A percentile compares a stretch with the other conserved stretches of the same genome.
phyloP scores from a whole-genome alignment of 1,140 invertebrate genomes.

The Temnothorax nylanderi region DNA sequence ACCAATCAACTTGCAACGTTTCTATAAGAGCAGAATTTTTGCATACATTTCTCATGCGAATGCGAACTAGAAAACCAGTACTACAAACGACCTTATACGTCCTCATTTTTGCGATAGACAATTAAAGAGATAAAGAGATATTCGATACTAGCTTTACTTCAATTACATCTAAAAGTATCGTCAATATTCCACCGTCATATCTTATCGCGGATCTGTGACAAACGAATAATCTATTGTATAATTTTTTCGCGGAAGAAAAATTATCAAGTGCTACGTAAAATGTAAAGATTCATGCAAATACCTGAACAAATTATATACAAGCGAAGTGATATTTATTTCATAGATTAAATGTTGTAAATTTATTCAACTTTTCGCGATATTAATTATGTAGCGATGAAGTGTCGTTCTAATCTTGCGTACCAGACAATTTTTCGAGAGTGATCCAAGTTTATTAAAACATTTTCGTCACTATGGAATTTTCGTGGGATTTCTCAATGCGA shows the following conservation, averaged over 20 bases:
- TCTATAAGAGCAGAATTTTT: no score
- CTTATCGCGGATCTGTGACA: not conserved
- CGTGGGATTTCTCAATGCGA: no score
- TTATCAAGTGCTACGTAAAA: constrained; percentile 4
- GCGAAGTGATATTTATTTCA: not conserved
- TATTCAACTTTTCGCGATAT: not conserved
- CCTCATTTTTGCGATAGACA: not conserved
- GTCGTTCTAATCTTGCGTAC: not conserved
- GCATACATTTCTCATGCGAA: no score
- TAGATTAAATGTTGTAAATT: constrained; percentile 2
- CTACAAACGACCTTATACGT: not conserved
- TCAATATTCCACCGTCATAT: not conserved
- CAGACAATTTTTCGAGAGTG: constrained; percentile 50
- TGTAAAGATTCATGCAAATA: not conserved
- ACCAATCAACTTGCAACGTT: no score
- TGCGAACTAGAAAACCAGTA: constrained; percentile 52
- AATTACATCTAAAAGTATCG: not conserved
- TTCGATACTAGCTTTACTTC: not conserved
- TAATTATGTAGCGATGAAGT: constrained; percentile 54
- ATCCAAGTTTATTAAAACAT: constrained; percentile 1
- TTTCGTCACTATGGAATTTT: constrained; percentile 78
- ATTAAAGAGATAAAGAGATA: not conserved
- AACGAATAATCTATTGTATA: not conserved
- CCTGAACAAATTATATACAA: not conserved
- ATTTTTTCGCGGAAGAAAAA: not conserved